Conservation (phyloP, 2,797 vertebrate genomes). For the Cuniculus paca region DNA sequence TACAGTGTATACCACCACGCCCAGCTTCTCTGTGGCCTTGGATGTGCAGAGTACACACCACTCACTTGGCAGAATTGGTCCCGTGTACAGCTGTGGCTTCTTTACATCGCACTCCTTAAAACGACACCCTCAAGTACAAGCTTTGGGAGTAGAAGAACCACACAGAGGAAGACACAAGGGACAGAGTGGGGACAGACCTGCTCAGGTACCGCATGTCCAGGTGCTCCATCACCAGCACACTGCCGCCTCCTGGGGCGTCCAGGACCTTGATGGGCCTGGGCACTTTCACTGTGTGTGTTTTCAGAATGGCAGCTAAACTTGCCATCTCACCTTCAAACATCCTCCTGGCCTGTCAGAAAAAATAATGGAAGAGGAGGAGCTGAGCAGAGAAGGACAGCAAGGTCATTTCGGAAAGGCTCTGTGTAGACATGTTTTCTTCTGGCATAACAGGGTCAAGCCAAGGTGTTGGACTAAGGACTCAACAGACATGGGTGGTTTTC, state of each 20-base stretch:
- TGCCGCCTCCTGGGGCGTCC: constrained; percentile 89
- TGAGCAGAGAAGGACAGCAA: background rate
- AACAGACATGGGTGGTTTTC: rapidly evolving
- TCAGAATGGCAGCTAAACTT: constrained; percentile 93
- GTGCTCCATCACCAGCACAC: constrained; percentile 95
- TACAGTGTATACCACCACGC: background rate
- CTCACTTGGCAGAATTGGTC: background rate
- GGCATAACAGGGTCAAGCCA: background rate
- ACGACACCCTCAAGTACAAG: background rate
- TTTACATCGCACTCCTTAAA: background rate
- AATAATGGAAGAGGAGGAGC: background rate
- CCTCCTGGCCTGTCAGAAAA: constrained; percentile 90
- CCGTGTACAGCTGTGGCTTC: rapidly evolving
- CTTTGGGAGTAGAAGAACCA: background rate
- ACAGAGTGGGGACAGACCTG: constrained; percentile 88
- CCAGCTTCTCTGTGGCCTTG: background rate
- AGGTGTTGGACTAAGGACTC: background rate
- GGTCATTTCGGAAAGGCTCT: background rate
- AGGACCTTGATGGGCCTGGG: constrained; percentile 94
- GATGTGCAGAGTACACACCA: background rate
- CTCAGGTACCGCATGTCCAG: constrained; percentile 94
- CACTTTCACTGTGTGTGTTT: constrained; percentile 91
- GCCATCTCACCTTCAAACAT: constrained; percentile 98
- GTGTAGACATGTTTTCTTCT: background rate
- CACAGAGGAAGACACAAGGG: constrained; percentile 4